Evolutionary conservation across 2,113 vertebrate species (phyloP), one percentile per base, ranked within the genome.

Genomic region (Stegostoma tigrinum): DNA sequence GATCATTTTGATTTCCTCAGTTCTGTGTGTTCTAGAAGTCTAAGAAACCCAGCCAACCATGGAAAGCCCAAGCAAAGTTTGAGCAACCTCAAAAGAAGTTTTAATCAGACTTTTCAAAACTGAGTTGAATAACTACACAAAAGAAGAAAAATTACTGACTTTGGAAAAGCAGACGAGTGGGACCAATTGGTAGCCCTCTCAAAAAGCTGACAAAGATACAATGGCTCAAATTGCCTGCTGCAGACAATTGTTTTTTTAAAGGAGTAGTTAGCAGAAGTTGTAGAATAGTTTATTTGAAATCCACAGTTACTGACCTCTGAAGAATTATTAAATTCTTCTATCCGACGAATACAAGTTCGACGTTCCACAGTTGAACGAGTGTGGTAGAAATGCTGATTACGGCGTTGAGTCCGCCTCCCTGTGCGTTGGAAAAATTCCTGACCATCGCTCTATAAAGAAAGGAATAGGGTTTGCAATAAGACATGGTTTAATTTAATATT

Each of bases 311-410:
- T 96, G 96, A 99, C 99, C 97, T 99, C 98, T 67, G 98, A 98
- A 48, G 98, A 98, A 96, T 98, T 99, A 95, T 98, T 98, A 0
- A 98, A 98, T 0, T 98, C 98, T 0, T 97, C 97, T 52, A 97
- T 98, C 3, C 97, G 97, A 8, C 97, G 97, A 14, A 98, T 96
- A 30, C 98, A 98, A 5, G 96, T 96, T 67, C 96, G 98, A 95
- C 98, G 98, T 14, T 98, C 98, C 4, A 98, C 98, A 64, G 98
- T 98, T 2, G 99, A 99, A 87, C 99, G 98, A 0, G 99, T 99
- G 96, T 99, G 98, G 96, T 99, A 99, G 27, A 98, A 96, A 30
- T 99, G 99, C 96, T 98, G 98, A 89, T 98, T 98, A 61, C 97
- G 98, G 83, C 98, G 97, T 85, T 98, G 98, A 86, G 98, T 98